Evolutionary conservation across 2,888 invertebrate species (phyloP).

Genomic region (Acronicta aceris): DNA sequence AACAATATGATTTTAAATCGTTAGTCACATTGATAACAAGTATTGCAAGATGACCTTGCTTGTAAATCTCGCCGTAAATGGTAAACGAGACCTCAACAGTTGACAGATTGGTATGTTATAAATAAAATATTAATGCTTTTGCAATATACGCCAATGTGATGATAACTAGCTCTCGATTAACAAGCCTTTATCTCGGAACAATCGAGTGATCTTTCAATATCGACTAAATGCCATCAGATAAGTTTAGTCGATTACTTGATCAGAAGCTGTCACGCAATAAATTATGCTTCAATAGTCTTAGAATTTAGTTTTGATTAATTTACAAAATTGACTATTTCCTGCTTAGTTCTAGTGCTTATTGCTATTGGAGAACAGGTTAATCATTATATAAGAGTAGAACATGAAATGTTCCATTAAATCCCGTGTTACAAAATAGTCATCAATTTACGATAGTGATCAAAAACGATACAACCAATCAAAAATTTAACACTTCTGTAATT

Average conservation of each 20-base stretch:
- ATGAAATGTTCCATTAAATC: conserved; percentile 40
- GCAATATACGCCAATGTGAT: conserved; percentile 33
- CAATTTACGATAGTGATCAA: conserved; percentile 17
- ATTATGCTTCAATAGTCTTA: conserved; percentile 23
- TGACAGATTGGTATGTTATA: conserved; percentile 37
- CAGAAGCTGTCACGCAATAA: conserved; percentile 28
- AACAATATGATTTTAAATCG: conserved; percentile 29
- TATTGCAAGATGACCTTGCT: conserved; percentile 38
- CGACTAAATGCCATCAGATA: conserved; percentile 36
- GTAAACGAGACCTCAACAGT: conserved; percentile 26
- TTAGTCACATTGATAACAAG: conserved; percentile 22
- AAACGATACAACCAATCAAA: conserved; percentile 17
- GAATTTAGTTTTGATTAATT: conserved; percentile 36
- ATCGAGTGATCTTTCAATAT: conserved; percentile 19
- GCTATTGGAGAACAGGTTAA: conserved; percentile 33
- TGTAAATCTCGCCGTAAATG: conserved; percentile 34
- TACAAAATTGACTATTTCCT: conserved; percentile 45
- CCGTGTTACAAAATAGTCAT: conserved; percentile 45
- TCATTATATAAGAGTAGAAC: conserved; percentile 52
- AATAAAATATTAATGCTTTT: conserved; percentile 29
- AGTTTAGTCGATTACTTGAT: conserved; percentile 31
- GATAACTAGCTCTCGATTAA: conserved; percentile 25
- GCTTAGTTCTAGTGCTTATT: conserved; percentile 18
- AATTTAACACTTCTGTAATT: neutral
- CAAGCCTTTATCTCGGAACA: conserved; percentile 28